Percentiles rank a stretch among this genome's conserved stretches.
These are phyloP conservation scores for Haemorhous mexicanus DNA, from an alignment of 2,113 vertebrate species.

Conservation along the genomic window DNA sequence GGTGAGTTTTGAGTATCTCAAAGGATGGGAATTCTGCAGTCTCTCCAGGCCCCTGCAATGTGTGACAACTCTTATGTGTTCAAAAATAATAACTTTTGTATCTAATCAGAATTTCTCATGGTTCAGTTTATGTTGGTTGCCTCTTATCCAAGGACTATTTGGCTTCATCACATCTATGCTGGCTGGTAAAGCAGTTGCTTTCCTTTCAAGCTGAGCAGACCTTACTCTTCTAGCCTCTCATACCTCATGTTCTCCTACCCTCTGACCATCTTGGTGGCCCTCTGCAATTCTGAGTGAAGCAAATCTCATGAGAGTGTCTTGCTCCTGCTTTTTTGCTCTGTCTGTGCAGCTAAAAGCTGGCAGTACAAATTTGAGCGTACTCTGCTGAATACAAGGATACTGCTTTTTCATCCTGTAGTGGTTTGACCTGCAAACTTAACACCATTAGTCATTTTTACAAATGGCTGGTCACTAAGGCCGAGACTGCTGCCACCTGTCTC, in stretches of 20 bases:
- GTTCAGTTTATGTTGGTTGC: not conserved
- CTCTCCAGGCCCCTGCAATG: not conserved
- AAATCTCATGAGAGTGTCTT: not conserved
- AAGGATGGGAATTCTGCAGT: not conserved
- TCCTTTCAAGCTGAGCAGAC: not conserved
- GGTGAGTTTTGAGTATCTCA: not conserved
- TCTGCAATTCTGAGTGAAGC: not conserved
- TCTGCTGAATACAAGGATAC: not conserved
- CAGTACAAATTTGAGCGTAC: not conserved
- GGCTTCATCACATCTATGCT: not conserved
- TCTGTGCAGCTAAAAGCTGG: not conserved
- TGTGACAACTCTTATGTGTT: not conserved
- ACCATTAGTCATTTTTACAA: constrained; percentile 16
- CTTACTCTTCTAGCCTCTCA: not conserved
- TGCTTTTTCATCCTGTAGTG: not conserved
- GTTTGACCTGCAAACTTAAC: not conserved
- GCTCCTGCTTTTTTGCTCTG: not conserved
- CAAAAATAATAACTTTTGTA: not conserved
- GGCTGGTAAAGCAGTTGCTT: not conserved
- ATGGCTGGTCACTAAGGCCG: not conserved
- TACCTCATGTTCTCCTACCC: not conserved
- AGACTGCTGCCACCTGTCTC: not conserved
- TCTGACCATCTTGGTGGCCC: not conserved
- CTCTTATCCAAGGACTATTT: not conserved
- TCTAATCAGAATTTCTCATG: not conserved